Conservation (phyloP, 2,888 invertebrate genomes). For the Drosophila limbata region DNA sequence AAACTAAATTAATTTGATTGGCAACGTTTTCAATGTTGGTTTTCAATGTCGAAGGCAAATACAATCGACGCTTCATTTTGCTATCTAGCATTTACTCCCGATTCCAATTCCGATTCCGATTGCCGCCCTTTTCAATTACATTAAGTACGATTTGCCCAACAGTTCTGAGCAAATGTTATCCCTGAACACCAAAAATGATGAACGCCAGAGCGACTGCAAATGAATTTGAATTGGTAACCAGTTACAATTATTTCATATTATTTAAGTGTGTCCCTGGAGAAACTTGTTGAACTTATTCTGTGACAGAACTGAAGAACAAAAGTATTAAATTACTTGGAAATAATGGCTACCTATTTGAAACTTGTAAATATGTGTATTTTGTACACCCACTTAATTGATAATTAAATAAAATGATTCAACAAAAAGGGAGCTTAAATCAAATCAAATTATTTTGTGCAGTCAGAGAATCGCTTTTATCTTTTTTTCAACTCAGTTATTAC, state of each 20-base stretch:
- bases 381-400: neutral
- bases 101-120: neutral
- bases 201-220: constrained; percentile 17
- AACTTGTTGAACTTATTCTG: neutral
- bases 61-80: constrained; percentile 45
- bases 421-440: constrained; percentile 13
- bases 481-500: constrained; percentile 28
- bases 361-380: neutral
- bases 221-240: neutral
- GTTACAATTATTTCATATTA: neutral
- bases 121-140: constrained; percentile 57
- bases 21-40: constrained; percentile 40
- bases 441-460: constrained; percentile 19
- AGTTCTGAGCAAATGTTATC: constrained; percentile 18
- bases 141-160: constrained; percentile 35
- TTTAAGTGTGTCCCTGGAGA: neutral
- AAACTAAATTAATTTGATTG: constrained; percentile 69
- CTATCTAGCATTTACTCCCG: constrained; percentile 27
- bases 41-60: constrained; percentile 32
- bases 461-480: constrained; percentile 36
- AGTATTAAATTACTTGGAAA: constrained; percentile 6
- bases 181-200: neutral
- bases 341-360: constrained; percentile 18
- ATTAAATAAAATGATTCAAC: constrained; percentile 28
- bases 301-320: neutral